phyloP scores from a whole-genome alignment of 2,888 invertebrate genomes.

The Scaptomyza parva region DNA sequence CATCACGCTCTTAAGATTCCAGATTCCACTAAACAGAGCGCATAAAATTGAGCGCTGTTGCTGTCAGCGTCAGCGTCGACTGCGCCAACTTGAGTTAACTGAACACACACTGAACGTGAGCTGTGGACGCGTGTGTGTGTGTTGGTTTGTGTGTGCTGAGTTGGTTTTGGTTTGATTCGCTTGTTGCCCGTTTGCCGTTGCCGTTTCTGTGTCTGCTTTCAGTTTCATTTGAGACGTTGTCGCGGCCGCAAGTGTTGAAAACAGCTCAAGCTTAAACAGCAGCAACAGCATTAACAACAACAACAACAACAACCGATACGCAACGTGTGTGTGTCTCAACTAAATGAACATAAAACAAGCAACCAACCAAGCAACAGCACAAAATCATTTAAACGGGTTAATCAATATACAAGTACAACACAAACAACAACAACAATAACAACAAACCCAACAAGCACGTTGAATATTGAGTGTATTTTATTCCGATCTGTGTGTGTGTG shows the following conservation, averaged over 20 bases:
- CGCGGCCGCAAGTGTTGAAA: slow-evolving; percentile 74
- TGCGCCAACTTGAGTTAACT: slow-evolving; percentile 28
- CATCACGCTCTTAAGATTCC: slow-evolving; percentile 74
- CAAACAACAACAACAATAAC: slow-evolving; percentile 26
- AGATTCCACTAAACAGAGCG: slow-evolving; percentile 43
- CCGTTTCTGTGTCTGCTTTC: slow-evolving; percentile 82
- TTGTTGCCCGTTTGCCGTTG: slow-evolving; percentile 35
- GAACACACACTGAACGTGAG: slow-evolving; percentile 22
- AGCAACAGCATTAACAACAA: slow-evolving; percentile 17
- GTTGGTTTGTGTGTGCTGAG: slow-evolving; percentile 31
- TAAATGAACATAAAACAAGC: slow-evolving; percentile 39
- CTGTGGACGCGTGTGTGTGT: slow-evolving; percentile 27
- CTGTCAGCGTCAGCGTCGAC: slow-evolving; percentile 29
- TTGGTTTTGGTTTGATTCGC: slow-evolving; percentile 44
- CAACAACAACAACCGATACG: too few relatives aligned
- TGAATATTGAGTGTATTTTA: slow-evolving; percentile 32
- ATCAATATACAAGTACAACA: slow-evolving; percentile 53
- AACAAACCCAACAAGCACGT: slow-evolving; percentile 23
- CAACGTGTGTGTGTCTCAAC: slow-evolving; percentile 52
- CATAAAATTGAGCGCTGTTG: slow-evolving; percentile 20
- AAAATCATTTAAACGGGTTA: slow-evolving; percentile 73
- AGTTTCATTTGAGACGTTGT: slow-evolving; percentile 85
- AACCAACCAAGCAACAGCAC: slow-evolving; percentile 22
- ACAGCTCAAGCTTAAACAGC: slow-evolving; percentile 23
- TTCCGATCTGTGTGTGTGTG: slow-evolving; percentile 8